Evolutionary conservation across 2,888 invertebrate species (phyloP).

Genomic region (Coelinius sp.): DNA sequence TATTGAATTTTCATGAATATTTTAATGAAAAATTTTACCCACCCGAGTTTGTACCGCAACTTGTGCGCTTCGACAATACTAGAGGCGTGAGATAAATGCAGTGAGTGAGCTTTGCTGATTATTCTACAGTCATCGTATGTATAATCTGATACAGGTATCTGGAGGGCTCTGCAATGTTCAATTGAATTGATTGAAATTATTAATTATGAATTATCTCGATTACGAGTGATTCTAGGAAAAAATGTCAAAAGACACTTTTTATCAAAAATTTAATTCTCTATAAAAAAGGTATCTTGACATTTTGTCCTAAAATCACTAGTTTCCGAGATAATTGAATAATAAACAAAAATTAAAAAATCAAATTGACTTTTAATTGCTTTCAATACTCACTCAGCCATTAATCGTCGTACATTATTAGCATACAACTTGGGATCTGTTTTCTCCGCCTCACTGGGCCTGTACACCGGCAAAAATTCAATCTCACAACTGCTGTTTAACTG

Average conservation of each 20-base stretch:
- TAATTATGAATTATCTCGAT: too few species aligned
- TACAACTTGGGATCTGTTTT: conserved; percentile 88
- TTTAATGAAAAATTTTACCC: conserved; percentile 56
- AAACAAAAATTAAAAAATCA: conserved; percentile 29
- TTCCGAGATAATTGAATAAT: too few species aligned
- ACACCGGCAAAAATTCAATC: conserved; percentile 94
- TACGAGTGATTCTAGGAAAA: too few species aligned
- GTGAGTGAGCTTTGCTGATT: conserved; percentile 86
- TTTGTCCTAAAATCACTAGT: too few species aligned
- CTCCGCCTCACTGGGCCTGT: conserved; percentile 89
- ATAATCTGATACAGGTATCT: conserved; percentile 90
- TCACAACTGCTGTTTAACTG: conserved; percentile 90
- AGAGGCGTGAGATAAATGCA: conserved; percentile 83
- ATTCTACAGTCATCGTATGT: conserved; percentile 93
- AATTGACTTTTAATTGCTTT: neutral
- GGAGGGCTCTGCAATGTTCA: conserved; percentile 78
- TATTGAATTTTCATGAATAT: neutral
- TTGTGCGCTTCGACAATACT: conserved; percentile 85
- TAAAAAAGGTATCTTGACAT: too few species aligned
- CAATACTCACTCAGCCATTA: conserved; percentile 89
- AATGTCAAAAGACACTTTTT: too few species aligned
- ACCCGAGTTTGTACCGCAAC: conserved; percentile 84
- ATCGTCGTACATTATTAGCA: conserved; percentile 89
- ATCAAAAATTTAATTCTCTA: too few species aligned
- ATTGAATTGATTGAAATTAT: neutral